phyloP scores from a whole-genome alignment of 2,888 invertebrate genomes.

The Drosophila picticornis region DNA sequence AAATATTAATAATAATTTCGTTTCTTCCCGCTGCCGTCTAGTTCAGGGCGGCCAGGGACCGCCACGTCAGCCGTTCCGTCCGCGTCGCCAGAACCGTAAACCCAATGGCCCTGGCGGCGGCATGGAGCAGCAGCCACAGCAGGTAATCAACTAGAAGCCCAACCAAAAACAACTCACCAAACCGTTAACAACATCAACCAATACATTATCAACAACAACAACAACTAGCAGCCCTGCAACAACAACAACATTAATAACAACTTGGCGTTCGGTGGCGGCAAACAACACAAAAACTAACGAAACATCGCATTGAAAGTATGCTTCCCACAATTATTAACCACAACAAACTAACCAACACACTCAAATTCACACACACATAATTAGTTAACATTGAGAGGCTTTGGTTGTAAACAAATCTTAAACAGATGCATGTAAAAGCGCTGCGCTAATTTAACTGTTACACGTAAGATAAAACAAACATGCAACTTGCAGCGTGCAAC shows the following conservation, averaged over 20 bases:
- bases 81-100: conserved; percentile 83
- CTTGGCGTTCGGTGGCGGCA: conserved; percentile 68
- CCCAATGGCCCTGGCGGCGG: conserved; percentile 82
- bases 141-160: conserved; percentile 84
- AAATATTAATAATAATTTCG: background rate
- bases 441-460: conserved; percentile 25
- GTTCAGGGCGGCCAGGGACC: conserved; percentile 84
- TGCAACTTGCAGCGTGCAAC: conserved; percentile 28
- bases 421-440: conserved; percentile 32
- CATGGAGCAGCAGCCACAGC: conserved; percentile 83
- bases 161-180: conserved; percentile 50
- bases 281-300: conserved; percentile 51
- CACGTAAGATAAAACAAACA: conserved; percentile 24
- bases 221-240: conserved; percentile 42
- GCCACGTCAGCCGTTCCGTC: conserved; percentile 84
- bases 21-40: conserved; percentile 16
- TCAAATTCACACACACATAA: conserved; percentile 22
- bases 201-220: conserved; percentile 48
- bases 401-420: conserved; percentile 61
- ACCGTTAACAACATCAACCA: conserved; percentile 60
- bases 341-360: conserved; percentile 39
- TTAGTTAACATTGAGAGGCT: conserved; percentile 62
- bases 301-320: conserved; percentile 47
- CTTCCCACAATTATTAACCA: conserved; percentile 50
- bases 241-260: conserved; percentile 41